Percentiles rank a stretch among this genome's conserved stretches.
Conservation (phyloP, 2,113 vertebrate species). For the Carettochelys insculpta region DNA sequence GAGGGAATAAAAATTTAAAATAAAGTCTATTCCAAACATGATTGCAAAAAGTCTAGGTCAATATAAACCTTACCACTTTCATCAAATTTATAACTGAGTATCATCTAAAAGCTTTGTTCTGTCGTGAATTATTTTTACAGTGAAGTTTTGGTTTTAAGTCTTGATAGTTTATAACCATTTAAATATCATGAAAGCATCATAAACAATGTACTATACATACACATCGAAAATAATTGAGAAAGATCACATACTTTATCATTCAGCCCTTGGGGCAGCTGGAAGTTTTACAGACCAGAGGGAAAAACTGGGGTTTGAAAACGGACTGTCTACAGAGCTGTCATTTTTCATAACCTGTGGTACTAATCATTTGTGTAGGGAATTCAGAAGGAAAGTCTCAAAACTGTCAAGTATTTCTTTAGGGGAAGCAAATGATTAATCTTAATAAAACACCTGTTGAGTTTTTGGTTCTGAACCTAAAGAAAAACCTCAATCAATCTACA, state of each 20-base stretch:
- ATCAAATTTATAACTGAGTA: conserved; percentile 58
- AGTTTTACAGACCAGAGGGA: conserved; percentile 42
- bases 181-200: conserved; percentile 60
- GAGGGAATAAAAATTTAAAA: conserved; percentile 53
- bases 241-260: conserved; percentile 41
- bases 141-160: background rate
- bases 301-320: background rate
- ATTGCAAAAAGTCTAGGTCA: conserved; percentile 35
- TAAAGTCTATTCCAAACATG: conserved; percentile 31
- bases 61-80: conserved; percentile 23
- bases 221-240: conserved; percentile 53
- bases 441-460: conserved; percentile 29
- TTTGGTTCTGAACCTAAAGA: conserved; percentile 2
- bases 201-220: conserved; percentile 18
- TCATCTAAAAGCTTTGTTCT: conserved; percentile 51
- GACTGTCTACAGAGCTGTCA: conserved; percentile 14
- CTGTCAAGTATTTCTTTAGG: background rate
- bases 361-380: conserved; percentile 44
- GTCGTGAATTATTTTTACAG: conserved; percentile 52
- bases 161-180: conserved; percentile 56
- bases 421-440: conserved; percentile 41
- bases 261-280: conserved; percentile 33
- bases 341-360: conserved; percentile 44
- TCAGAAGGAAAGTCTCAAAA: conserved; percentile 4
- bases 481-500: background rate